These are phyloP conservation scores for Xenus cinereus DNA, from an alignment of 2,113 vertebrate species.

Conservation along the genomic window DNA sequence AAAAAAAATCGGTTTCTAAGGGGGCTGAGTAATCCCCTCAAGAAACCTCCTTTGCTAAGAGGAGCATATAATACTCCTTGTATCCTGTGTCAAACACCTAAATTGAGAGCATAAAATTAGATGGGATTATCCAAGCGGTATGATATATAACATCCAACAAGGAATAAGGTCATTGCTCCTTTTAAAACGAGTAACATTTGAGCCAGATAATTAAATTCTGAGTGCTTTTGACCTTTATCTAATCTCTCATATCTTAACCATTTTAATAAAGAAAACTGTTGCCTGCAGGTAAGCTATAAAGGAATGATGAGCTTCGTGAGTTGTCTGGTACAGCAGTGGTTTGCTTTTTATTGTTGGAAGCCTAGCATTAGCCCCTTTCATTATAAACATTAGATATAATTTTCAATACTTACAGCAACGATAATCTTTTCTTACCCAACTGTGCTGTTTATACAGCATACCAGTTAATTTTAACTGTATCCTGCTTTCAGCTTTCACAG, in stretches of 20 bases:
- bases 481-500: neutral
- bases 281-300: neutral
- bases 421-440: neutral
- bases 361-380: neutral
- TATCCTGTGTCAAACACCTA: neutral
- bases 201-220: neutral
- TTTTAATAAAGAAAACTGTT: neutral
- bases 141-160: neutral
- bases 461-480: neutral
- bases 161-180: neutral
- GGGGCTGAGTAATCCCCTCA: neutral
- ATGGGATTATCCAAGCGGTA: neutral
- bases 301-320: neutral
- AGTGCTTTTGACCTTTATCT: neutral
- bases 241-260: neutral
- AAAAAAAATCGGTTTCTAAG: neutral
- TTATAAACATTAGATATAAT: neutral
- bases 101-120: neutral
- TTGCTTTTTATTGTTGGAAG: neutral
- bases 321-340: neutral
- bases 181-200: neutral
- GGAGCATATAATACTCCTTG: neutral
- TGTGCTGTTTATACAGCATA: neutral
- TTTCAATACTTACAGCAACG: neutral
- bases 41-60: neutral